These are phyloP conservation scores for Balearica regulorum DNA, from an alignment of 2,797 vertebrate species.

Conservation along the genomic window DNA sequence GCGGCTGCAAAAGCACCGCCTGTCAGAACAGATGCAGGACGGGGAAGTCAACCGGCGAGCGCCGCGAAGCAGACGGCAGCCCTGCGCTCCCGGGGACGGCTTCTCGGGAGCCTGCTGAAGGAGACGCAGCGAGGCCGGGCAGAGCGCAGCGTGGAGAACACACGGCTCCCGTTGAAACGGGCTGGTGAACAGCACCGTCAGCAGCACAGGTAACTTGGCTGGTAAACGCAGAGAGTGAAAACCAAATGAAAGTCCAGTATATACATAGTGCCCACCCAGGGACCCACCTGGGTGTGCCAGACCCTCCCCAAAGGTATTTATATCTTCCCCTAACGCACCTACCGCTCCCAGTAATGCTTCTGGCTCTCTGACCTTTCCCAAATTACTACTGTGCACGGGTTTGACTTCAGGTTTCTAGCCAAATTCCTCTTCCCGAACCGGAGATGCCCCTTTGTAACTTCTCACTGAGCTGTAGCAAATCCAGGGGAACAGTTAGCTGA, in stretches of 20 bases:
- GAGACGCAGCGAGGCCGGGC: not conserved
- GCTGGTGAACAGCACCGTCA: not conserved
- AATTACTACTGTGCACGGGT: not conserved
- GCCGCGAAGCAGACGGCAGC: not conserved
- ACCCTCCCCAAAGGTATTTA: not conserved
- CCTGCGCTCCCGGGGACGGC: not conserved
- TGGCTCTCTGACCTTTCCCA: not conserved
- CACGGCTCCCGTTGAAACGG: not conserved
- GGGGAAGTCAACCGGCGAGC: not conserved
- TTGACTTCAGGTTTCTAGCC: not conserved
- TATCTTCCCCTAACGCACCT: not conserved
- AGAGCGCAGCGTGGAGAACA: not conserved
- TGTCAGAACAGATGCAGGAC: constrained; percentile 5
- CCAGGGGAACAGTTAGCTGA: not conserved
- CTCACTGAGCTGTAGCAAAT: not conserved
- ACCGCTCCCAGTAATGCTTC: not conserved
- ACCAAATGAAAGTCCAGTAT: not conserved
- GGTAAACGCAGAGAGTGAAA: not conserved
- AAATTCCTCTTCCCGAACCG: not conserved
- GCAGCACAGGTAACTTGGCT: not conserved
- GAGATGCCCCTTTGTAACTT: not conserved
- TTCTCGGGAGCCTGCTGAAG: not conserved
- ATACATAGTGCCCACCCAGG: not conserved
- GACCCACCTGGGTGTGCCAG: not conserved
- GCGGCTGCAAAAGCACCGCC: not conserved